A percentile compares a stretch with the other conserved stretches of the same genome.
These are phyloP conservation scores for Lasioglossum pauxillum DNA, from an alignment of 2,888 invertebrate species.

Conservation along the genomic window DNA sequence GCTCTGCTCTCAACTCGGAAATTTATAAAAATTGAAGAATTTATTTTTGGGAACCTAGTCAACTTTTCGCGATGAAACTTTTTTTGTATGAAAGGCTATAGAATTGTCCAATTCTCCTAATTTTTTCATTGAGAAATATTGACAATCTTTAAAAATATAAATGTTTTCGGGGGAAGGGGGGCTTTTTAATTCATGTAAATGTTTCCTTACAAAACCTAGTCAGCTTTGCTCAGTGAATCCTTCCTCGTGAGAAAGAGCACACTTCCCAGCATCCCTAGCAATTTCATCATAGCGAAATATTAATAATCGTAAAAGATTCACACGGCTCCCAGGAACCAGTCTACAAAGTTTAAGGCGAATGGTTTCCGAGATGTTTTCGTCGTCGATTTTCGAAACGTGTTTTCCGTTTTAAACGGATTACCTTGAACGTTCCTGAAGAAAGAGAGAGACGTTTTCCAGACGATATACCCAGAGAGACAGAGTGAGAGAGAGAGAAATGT, in stretches of 20 bases:
- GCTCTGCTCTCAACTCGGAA: too few species aligned
- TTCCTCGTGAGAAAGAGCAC: background rate
- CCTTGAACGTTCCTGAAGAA: background rate
- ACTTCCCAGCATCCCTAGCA: background rate
- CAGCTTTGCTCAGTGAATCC: background rate
- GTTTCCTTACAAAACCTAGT: background rate
- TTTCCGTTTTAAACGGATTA: background rate
- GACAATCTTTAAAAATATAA: too few species aligned
- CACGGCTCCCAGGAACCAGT: background rate
- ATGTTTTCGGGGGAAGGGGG: too few species aligned
- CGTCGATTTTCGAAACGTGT: background rate
- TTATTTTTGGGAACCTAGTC: too few species aligned
- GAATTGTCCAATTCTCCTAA: too few species aligned
- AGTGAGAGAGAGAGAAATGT: background rate
- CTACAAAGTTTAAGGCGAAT: background rate
- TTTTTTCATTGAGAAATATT: too few species aligned
- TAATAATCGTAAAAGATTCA: background rate
- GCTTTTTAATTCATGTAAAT: background rate
- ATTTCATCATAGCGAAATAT: background rate
- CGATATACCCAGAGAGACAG: background rate
- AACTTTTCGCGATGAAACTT: too few species aligned
- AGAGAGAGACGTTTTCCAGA: background rate
- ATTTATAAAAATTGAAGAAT: too few species aligned
- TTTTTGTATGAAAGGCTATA: too few species aligned
- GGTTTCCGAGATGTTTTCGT: background rate